Base-by-base conservation (phyloP, 2,888 invertebrate species). In the Phortica okadai region DNA sequence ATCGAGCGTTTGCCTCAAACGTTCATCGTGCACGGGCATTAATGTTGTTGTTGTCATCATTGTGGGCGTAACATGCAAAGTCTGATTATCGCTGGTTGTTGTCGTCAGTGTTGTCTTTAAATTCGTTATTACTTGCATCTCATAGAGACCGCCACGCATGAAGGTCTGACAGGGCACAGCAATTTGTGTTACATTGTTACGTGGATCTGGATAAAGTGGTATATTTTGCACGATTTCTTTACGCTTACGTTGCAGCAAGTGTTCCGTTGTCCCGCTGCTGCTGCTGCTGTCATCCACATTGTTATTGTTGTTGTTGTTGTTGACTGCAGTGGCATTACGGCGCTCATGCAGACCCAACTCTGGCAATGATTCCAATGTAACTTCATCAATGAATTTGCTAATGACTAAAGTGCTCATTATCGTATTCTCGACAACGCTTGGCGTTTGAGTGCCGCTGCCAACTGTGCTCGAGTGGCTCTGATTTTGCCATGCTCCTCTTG, bases 1-100 rank as follows among this genome's bases (percentile, higher is more conserved):
- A 84, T 97, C 96, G 84, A 97, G 93, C 77, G 94, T 91, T 77
- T 92, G 91, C 69, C 87, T 82, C 54, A 91, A 77, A 3, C 91
- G 88, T 82, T 92, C 91, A 79, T 91, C 91, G 73, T 82, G 83
- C 0, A 81, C 73, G 0, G 89, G 90, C 85, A 90, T 87, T 44
- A 90, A 76, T 0, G 90, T 84, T 10, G 82, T 90, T 6, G 89
- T 90, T 16, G 87, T 90, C 0, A 80, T 83, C 62, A 86, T 70
- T 3, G 82, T 80, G 6, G 81, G 79, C 69, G 25, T 5, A 2
- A 41, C 75, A n/a, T 8, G 8, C 21, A 25, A 25, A 14, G 50
- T 16, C 0, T 59, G 59, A 6, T 76, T 69, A 11, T 72, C 78
- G 5, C 45, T 10, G 11, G 41, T 6, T 1, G 25, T 25, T 62